A percentile compares a stretch with the other conserved stretches of the same genome.
Evolutionary conservation across 2,113 vertebrate species (phyloP).

Genomic region (Ovis aries): ARS-UI_Ramb_v3.0 NC_056067.1:3536001-3536500

Average conservation of each 20-base stretch:
- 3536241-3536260: neutral
- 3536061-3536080: neutral
- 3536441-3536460: neutral
- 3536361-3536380: neutral
- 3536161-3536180: neutral
- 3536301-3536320: constrained; percentile 29
- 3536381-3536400: neutral
- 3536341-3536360: constrained; percentile 30
- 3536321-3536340: neutral
- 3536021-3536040: neutral
- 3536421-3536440: neutral
- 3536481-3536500: neutral
- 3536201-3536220: neutral
- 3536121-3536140: neutral
- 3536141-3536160: neutral
- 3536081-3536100: neutral
- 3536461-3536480: neutral
- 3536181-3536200: neutral
- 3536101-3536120: neutral
- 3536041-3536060: neutral
- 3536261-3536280: neutral
- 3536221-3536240: neutral
- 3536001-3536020: neutral
- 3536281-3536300: neutral
- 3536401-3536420: neutral